Evolutionary conservation across 2,113 vertebrate genomes (phyloP).

Genomic region (Thunnus thynnus): DNA sequence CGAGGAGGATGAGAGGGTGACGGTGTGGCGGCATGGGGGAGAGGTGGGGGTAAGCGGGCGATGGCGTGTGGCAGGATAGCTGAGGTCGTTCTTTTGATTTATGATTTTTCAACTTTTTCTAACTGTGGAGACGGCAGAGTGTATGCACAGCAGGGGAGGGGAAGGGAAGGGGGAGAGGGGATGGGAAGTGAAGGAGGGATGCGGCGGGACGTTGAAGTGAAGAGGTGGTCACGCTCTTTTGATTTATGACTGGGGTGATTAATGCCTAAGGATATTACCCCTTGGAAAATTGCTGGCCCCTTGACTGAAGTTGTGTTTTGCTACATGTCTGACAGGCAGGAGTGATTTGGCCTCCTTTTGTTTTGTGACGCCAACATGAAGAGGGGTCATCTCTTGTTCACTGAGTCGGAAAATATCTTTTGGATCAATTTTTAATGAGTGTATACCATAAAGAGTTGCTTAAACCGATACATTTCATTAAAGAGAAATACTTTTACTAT

Average conservation of each 20-base stretch:
- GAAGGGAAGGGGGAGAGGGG: slow-evolving; percentile 7
- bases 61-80: slow-evolving; percentile 77
- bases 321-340: slow-evolving; percentile 78
- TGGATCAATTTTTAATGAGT: slow-evolving; percentile 56
- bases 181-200: slow-evolving; percentile 56
- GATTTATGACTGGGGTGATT: slow-evolving; percentile 78
- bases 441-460: background rate
- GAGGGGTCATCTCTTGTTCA: slow-evolving; percentile 70
- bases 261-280: slow-evolving; percentile 78
- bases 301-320: slow-evolving; percentile 80
- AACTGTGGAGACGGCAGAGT: slow-evolving; percentile 46
- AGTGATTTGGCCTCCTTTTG: slow-evolving; percentile 81
- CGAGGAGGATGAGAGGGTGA: slow-evolving; percentile 73
- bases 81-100: slow-evolving; percentile 76
- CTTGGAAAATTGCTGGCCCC: slow-evolving; percentile 72
- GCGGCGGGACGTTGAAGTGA: slow-evolving; percentile 41
- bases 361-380: slow-evolving; percentile 62
- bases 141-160: slow-evolving; percentile 36
- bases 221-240: slow-evolving; percentile 66
- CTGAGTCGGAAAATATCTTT: slow-evolving; percentile 60
- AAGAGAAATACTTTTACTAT: background rate
- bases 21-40: slow-evolving; percentile 42
- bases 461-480: background rate
- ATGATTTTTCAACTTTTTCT: slow-evolving; percentile 74
- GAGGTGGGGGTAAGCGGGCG: slow-evolving; percentile 22